phyloP scores from a whole-genome alignment of 2,888 invertebrate species.

The Xylocampa areola region DNA sequence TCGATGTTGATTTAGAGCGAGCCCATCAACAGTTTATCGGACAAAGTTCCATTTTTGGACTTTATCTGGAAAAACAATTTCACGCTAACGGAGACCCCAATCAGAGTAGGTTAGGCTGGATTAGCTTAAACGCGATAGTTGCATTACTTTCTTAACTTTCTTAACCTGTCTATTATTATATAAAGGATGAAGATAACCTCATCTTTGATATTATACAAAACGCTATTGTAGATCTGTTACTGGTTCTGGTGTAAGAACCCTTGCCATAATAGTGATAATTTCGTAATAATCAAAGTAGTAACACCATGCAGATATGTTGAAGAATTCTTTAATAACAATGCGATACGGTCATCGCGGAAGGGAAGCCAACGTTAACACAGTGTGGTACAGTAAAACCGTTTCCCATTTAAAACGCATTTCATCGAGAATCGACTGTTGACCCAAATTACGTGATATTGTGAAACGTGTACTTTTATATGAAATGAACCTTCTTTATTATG shows the following conservation, averaged over 20 bases:
- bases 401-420: slow-evolving; percentile 64
- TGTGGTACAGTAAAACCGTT: slow-evolving; percentile 50
- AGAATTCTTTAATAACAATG: slow-evolving; percentile 47
- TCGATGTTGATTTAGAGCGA: slow-evolving; percentile 4
- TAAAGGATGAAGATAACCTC: slow-evolving; percentile 2
- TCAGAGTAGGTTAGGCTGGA: not conserved
- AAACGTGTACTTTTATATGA: slow-evolving; percentile 23
- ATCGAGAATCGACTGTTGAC: slow-evolving; percentile 53
- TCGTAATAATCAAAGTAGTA: slow-evolving; percentile 32
- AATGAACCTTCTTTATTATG: too few species aligned
- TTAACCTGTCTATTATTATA: slow-evolving; percentile 1
- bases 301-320: slow-evolving; percentile 32
- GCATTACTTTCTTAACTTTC: too few species aligned
- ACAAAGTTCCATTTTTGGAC: slow-evolving; percentile 22
- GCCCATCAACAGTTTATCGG: slow-evolving; percentile 29
- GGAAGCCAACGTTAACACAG: slow-evolving; percentile 51
- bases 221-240: too few species aligned
- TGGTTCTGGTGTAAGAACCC: too few species aligned
- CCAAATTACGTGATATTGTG: slow-evolving; percentile 56
- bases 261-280: slow-evolving; percentile 37
- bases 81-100: not conserved
- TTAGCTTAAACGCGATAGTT: slow-evolving; percentile 5
- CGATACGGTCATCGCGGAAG: slow-evolving; percentile 46
- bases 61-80: not conserved
- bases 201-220: slow-evolving; percentile 14